These are phyloP conservation scores for Neotragus moschatus DNA, from an alignment of 2,113 vertebrate species.

Conservation along the genomic window DNA sequence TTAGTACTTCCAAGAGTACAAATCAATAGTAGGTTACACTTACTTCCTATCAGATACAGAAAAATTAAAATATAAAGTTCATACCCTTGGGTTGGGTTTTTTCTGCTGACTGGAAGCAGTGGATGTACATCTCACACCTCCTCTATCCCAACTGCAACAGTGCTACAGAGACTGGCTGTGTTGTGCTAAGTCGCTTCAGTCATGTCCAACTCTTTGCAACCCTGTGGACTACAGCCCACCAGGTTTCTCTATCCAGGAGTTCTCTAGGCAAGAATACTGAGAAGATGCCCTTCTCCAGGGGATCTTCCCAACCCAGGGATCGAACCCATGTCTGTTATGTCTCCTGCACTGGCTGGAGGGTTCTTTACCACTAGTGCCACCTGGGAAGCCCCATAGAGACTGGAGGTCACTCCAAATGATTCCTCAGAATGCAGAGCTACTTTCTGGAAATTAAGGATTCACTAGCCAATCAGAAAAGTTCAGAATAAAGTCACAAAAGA, in stretches of 20 bases:
- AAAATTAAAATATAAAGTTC: background rate
- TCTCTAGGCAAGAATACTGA: background rate
- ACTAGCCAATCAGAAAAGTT: background rate
- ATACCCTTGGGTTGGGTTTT: background rate
- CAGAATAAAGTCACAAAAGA: background rate
- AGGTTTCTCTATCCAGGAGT: background rate
- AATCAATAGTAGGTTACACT: background rate
- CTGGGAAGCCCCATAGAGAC: background rate
- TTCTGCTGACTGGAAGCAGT: background rate
- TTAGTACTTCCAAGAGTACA: background rate
- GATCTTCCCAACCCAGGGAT: background rate
- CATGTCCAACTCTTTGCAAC: background rate
- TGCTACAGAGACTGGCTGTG: background rate
- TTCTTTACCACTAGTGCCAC: background rate
- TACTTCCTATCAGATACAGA: background rate
- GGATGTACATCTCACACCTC: background rate
- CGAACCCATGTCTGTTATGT: background rate
- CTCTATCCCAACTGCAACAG: background rate
- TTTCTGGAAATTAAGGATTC: slow-evolving; percentile 67
- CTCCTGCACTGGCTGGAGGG: background rate
- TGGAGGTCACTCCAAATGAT: slow-evolving; percentile 41
- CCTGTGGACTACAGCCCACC: background rate
- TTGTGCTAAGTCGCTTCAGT: background rate
- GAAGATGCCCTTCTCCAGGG: background rate
- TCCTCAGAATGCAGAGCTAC: slow-evolving; percentile 51